phyloP scores from a whole-genome alignment of 2,888 invertebrate species.

The Agrilus mali region DNA sequence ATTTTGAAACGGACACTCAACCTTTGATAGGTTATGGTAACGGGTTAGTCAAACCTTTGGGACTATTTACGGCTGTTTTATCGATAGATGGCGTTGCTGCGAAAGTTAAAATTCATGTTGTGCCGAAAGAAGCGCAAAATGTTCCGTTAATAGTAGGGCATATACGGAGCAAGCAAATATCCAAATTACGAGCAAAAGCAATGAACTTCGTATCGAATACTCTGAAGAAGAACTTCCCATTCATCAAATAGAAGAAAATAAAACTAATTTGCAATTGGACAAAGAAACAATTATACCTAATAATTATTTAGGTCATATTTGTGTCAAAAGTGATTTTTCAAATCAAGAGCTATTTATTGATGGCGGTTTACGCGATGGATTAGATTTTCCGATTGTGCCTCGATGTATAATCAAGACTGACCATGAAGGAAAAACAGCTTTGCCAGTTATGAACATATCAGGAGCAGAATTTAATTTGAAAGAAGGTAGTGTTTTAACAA shows the following conservation, averaged over 20 bases:
- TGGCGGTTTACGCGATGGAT: constrained; percentile 10
- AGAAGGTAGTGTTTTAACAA: constrained; percentile 1
- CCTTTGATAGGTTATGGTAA: constrained; percentile 13
- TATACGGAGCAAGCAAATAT: constrained; percentile 14
- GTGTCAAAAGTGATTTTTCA: constrained; percentile 4
- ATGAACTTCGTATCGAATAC: constrained; percentile 7
- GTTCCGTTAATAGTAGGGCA: constrained; percentile 16
- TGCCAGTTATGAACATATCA: constrained; percentile 8
- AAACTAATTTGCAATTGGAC: constrained; percentile 2
- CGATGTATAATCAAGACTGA: constrained; percentile 10
- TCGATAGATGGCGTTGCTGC: constrained; percentile 6
- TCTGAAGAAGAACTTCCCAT: constrained; percentile 5
- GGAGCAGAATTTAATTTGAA: constrained; percentile 2
- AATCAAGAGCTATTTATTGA: constrained; percentile 8
- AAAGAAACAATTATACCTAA: constrained; percentile 7
- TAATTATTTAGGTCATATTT: constrained; percentile 10
- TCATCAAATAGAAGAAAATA: constrained; percentile 4
- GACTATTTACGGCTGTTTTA: constrained; percentile 5
- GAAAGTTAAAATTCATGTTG: constrained; percentile 10
- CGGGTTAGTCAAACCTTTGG: constrained; percentile 9
- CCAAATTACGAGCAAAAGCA: constrained; percentile 10
- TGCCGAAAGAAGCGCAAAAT: constrained; percentile 12
- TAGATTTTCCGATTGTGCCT: constrained; percentile 7
- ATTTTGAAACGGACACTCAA: constrained; percentile 2
- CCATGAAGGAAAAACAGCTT: constrained; percentile 6